These are phyloP conservation scores for Geotrupes spiniger DNA, from an alignment of 2,888 invertebrate genomes.

Conservation along the genomic window DNA sequence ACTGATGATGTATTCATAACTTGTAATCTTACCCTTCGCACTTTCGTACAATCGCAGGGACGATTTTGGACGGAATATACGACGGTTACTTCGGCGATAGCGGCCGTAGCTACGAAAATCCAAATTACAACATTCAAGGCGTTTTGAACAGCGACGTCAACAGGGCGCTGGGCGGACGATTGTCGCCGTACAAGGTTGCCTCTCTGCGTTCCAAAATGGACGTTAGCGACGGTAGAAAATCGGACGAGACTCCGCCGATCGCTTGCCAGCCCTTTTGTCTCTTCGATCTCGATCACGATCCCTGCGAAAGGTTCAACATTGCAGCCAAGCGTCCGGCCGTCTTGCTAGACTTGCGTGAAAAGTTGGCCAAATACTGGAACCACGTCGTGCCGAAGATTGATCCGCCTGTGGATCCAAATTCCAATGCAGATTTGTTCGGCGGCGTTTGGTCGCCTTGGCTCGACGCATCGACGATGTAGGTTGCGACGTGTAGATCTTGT, in stretches of 20 bases:
- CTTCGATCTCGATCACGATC: constrained; percentile 40
- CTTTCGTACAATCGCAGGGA: neutral
- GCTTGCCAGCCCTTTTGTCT: constrained; percentile 20
- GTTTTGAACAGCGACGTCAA: constrained; percentile 19
- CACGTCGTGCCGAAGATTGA: constrained; percentile 35
- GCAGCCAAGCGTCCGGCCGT: constrained; percentile 28
- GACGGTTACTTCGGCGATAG: constrained; percentile 13
- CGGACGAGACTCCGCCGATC: neutral
- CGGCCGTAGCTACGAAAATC: constrained; percentile 4
- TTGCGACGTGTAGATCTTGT: no score
- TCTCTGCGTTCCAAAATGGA: neutral
- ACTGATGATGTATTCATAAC: no score
- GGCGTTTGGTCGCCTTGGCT: constrained; percentile 42
- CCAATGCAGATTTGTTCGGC: constrained; percentile 37
- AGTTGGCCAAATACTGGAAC: constrained; percentile 27
- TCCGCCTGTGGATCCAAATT: constrained; percentile 28
- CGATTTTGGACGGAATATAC: constrained; percentile 6
- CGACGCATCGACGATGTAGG: no score
- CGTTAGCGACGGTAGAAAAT: neutral
- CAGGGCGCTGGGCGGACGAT: constrained; percentile 7
- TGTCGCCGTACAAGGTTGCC: neutral
- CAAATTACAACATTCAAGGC: constrained; percentile 8
- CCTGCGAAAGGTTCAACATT: constrained; percentile 42
- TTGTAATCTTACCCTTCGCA: no score
- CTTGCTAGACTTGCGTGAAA: constrained; percentile 24